Conservation (phyloP, 1,140 invertebrate genomes). For the Ectropis grisescens region DNA sequence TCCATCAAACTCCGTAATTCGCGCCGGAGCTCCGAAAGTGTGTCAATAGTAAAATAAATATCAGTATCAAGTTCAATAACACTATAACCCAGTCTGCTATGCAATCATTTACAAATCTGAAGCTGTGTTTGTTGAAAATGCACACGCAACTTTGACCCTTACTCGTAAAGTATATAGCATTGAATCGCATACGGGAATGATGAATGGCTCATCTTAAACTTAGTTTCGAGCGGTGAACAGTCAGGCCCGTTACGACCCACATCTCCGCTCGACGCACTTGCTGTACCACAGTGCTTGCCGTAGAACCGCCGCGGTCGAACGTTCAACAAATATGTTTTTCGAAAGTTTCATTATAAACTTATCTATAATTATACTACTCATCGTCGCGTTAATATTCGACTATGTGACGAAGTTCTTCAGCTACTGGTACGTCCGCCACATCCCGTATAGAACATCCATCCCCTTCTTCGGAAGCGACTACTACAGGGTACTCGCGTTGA, state of each 20-base stretch:
- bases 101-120: neutral
- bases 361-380: constrained; percentile 26
- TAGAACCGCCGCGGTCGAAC: constrained; percentile 30
- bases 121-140: neutral
- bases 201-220: too few species aligned
- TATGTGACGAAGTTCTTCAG: constrained; percentile 62
- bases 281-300: constrained; percentile 27
- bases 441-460: constrained; percentile 41
- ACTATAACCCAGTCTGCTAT: too few species aligned
- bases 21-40: too few species aligned
- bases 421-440: constrained; percentile 55
- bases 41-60: too few species aligned
- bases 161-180: neutral
- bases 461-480: constrained; percentile 58
- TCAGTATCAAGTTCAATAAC: too few species aligned
- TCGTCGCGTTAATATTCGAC: constrained; percentile 46
- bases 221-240: constrained; percentile 2
- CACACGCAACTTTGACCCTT: neutral
- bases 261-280: constrained; percentile 11
- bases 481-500: constrained; percentile 35
- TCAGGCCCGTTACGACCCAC: constrained; percentile 51
- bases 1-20: too few species aligned
- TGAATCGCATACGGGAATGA: neutral
- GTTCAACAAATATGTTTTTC: constrained; percentile 44
- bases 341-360: constrained; percentile 56